phyloP scores from a whole-genome alignment of 2,113 vertebrate species.

The Halichoerus grypus region DNA sequence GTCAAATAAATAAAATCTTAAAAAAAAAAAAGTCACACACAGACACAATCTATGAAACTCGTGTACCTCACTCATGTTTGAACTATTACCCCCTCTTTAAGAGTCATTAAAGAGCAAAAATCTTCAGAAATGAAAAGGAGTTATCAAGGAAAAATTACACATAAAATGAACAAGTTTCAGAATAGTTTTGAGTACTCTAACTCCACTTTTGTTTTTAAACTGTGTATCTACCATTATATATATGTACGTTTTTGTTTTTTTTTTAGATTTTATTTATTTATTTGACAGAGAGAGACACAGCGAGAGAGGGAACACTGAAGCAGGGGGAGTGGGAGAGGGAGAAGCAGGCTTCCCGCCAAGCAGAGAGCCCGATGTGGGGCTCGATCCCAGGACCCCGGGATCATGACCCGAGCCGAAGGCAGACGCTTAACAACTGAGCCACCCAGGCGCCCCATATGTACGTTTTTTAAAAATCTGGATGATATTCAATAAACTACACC shows the following conservation, averaged over 20 bases:
- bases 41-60: not conserved
- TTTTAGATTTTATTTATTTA: too few relatives aligned
- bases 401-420: too few relatives aligned
- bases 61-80: not conserved
- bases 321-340: too few relatives aligned
- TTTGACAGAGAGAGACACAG: too few relatives aligned
- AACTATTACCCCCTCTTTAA: not conserved
- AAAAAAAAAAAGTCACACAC: not conserved
- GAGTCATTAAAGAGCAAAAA: not conserved
- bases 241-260: not conserved
- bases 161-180: not conserved
- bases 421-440: too few relatives aligned
- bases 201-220: not conserved
- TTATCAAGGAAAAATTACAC: not conserved
- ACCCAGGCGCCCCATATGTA: too few relatives aligned
- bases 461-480: not conserved
- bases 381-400: too few relatives aligned
- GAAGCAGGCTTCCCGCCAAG: too few relatives aligned
- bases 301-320: too few relatives aligned
- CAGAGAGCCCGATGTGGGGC: too few relatives aligned
- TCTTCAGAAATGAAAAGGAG: not conserved
- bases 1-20: too few relatives aligned
- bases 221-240: not conserved
- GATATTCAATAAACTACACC: not conserved
- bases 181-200: not conserved